Conservation (phyloP, 2,888 invertebrate species). For the Willowsia nigromaculata region DNA sequence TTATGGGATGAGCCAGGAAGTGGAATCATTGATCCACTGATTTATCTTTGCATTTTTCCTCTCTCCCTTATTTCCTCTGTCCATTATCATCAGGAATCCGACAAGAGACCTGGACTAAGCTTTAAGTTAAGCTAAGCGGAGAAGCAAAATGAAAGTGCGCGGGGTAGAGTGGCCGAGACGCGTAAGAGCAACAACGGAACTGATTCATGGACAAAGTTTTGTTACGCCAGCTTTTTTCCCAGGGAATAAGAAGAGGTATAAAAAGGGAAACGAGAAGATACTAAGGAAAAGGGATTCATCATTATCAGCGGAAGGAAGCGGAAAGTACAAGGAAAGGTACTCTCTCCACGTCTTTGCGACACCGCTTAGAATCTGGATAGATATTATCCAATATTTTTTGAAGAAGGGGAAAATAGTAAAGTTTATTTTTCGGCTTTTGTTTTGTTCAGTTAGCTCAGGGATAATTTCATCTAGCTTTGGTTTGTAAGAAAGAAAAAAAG, state of each 20-base stretch:
- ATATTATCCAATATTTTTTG: constrained; percentile 17
- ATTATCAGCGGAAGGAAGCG: constrained; percentile 55
- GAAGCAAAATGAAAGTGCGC: background rate
- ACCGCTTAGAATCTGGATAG: background rate
- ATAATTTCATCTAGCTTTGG: background rate
- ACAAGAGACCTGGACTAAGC: background rate
- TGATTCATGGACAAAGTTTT: constrained; percentile 69
- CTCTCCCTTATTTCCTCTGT: constrained; percentile 11
- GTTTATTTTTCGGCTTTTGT: constrained; percentile 13
- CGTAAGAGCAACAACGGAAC: constrained; percentile 27
- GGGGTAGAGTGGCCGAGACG: background rate
- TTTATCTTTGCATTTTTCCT: constrained; percentile 62
- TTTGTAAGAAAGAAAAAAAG: background rate
- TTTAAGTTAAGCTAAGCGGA: background rate
- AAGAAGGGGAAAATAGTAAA: background rate
- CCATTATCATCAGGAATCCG: constrained; percentile 11
- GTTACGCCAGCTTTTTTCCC: constrained; percentile 45
- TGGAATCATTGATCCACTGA: constrained; percentile 68
- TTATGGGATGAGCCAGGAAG: constrained; percentile 66
- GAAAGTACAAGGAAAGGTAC: constrained; percentile 24
- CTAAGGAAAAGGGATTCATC: constrained; percentile 53
- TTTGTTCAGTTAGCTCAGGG: no score
- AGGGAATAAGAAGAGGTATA: background rate
- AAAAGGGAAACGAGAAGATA: constrained; percentile 46
- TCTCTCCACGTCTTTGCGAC: background rate